Evolutionary conservation across 2,797 vertebrate genomes (phyloP), one percentile per base, ranked within the genome.

Genomic region (Spondyliosoma cantharus): DNA sequence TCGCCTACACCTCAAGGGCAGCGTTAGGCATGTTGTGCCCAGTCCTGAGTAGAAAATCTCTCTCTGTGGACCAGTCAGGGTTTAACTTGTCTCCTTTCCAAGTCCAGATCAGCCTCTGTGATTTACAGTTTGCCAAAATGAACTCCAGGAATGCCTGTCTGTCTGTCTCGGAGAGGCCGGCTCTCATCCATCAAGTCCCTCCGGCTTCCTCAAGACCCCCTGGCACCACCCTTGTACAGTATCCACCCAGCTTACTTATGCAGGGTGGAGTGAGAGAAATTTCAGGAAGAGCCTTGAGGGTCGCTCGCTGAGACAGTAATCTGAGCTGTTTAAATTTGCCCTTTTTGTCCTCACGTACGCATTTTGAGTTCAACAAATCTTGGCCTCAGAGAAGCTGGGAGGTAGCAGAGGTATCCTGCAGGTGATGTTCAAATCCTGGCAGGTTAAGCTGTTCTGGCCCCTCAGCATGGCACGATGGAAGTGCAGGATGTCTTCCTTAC

Each of bases 101-200:
- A 80, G 68, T 81, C 71, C 54, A 70, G 69, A 79, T 89, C 78
- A 80, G 74, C 72, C 54, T 84, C 56, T 72, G 64, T 83, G 75
- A 89, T 81, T 89, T 69, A 77, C 46, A 78, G 42, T 86, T 86
- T 87, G 77, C 76, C 71, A 85, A 84, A 37, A 89, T 88, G 8
- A 91, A 87, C 82, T 87, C 74, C 64, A 85, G 80, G 85, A 92
- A 90, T 90, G 61, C 75, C 58, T 83, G 59, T 80, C 74, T 88
- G 86, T 80, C 83, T 88, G 86, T 80, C 83, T 76, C 72, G 46
- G 78, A 80, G 80, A 83, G 72, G 73, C 76, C 52, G 71, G 71
- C 77, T 75, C 66, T 76, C 62, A 86, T 86, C 59, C 53, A 32
- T 78, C 66, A 66, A 62, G 57, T 17, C 69, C 74, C 71, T 71